These are phyloP conservation scores for Dromaius novaehollandiae DNA, from an alignment of 2,113 vertebrate species.

Conservation along the genomic window DNA sequence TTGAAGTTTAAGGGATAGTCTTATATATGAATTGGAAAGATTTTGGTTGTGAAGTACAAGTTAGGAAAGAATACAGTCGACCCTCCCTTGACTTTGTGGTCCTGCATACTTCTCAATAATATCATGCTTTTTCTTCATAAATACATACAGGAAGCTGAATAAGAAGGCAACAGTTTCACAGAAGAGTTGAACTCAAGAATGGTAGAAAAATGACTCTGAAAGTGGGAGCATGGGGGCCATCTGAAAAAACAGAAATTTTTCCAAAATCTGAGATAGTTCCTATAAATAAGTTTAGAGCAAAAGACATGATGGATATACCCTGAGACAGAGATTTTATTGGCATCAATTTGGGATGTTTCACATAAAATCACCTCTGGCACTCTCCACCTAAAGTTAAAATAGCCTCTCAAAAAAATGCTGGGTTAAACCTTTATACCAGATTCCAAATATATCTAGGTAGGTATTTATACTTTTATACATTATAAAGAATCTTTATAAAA, in stretches of 20 bases:
- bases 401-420: not conserved
- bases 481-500: not conserved
- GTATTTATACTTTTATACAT: not conserved
- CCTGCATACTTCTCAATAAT: not conserved
- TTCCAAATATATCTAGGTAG: not conserved
- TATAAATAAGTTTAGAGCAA: conserved; percentile 32
- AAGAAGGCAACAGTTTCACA: conserved; percentile 41
- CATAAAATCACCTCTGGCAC: not conserved
- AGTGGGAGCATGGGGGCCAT: conserved; percentile 36
- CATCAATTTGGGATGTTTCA: not conserved
- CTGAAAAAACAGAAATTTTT: conserved; percentile 31
- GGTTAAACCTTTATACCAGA: not conserved
- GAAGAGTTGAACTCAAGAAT: conserved; percentile 36
- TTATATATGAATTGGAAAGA: not conserved
- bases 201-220: not conserved
- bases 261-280: conserved; percentile 14
- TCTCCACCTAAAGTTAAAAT: not conserved
- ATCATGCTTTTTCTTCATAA: not conserved
- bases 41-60: not conserved
- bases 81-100: not conserved
- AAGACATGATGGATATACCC: not conserved
- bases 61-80: not conserved
- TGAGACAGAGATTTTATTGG: not conserved
- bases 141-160: not conserved
- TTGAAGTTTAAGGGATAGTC: not conserved